Base-by-base conservation (phyloP, 2,113 vertebrate genomes). In the Proteles cristata region DNA sequence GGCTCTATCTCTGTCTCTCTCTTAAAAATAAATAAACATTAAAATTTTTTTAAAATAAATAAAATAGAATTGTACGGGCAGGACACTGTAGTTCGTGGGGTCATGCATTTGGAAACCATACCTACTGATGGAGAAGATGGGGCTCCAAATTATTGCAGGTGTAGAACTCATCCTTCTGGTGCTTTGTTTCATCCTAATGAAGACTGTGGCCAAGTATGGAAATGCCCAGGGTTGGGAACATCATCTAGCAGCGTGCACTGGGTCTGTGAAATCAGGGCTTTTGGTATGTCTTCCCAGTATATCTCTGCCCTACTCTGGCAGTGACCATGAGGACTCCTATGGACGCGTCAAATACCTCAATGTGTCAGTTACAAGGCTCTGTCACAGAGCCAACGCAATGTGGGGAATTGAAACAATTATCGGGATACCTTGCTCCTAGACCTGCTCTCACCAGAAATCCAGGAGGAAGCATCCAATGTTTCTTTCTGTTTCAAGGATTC, bases 201-300 rank as follows among this genome's bases (percentile, higher is more conserved):
- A 63, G 92, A 80, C 84, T 4, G 43, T 31, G 58, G 58, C 25
- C n/a, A 71, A 81, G 16, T 11, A 61, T 63, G 21, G 45, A 95
- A 68, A 84, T 50, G 45, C 43, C 11, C 58, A 68, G 84, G 68
- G 10, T 4, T 23, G 25, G 31, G 2, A 26, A 21, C 19, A 9
- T 0, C 35, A 28, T 1, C 58, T 65, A 53, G 21, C 10, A 81
- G 35, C 35, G 17, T 2, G 31, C 9, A 63, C 11, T 74, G 39
- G 35, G 39, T 39, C 15, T 55, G 39, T 21, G 11, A 16, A 69
- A 2, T 82, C 19, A 71, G 66, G 73, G 21, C 39, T 90, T 80
- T 55, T n/a, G 9, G 15, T 35, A 11, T 2, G 0, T 45, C 76
- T 73, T 11, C 16, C 6, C 14, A 5, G 28, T 0, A 1, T 1